Conservation (phyloP, 1,140 invertebrate genomes). For the Bombus confusus region DNA sequence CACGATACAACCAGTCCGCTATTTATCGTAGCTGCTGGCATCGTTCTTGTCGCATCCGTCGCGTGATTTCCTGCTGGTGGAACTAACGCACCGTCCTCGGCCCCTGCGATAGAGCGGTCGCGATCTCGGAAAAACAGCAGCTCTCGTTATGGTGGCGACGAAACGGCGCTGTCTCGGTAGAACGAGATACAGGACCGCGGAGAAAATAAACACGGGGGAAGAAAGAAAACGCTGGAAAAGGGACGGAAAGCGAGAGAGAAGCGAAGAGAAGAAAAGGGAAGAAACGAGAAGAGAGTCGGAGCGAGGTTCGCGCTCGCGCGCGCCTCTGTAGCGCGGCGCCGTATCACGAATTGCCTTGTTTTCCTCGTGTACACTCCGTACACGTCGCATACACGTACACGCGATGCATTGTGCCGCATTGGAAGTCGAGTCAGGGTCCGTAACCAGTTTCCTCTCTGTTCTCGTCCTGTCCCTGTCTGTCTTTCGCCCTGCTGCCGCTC, state of each 20-base stretch:
- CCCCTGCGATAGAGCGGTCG: background rate
- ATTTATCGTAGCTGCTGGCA: background rate
- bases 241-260: background rate
- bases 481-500: background rate
- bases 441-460: slow-evolving; percentile 36
- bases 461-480: background rate
- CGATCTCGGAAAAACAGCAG: background rate
- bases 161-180: background rate
- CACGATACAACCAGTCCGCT: too few species aligned
- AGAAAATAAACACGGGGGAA: slow-evolving; percentile 16
- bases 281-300: background rate
- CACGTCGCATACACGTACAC: slow-evolving; percentile 43
- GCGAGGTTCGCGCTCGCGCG: slow-evolving; percentile 30
- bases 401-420: slow-evolving; percentile 51
- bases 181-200: background rate
- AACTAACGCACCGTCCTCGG: background rate
- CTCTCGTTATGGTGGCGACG: slow-evolving; percentile 12
- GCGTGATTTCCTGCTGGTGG: background rate
- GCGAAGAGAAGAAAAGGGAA: slow-evolving; percentile 17
- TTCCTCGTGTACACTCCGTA: slow-evolving; percentile 45
- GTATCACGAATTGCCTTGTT: slow-evolving; percentile 65
- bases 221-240: background rate
- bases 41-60: background rate
- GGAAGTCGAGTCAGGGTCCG: slow-evolving; percentile 49
- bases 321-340: slow-evolving; percentile 13